phyloP scores from a whole-genome alignment of 2,113 vertebrate genomes.

The Lycaon pictus region DNA sequence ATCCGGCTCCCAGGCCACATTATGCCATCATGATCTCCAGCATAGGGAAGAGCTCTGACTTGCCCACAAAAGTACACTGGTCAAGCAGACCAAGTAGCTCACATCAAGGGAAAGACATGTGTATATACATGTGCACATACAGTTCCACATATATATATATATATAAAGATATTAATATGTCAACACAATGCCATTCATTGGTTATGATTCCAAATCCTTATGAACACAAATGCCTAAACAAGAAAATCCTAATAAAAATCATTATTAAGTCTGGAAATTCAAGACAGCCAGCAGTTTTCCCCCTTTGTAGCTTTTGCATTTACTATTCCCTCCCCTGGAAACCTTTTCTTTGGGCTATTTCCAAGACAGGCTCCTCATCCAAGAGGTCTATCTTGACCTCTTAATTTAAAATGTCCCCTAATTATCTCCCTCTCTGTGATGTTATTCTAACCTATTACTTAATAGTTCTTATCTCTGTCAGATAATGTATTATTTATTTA shows the following conservation, averaged over 20 bases:
- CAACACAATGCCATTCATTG: background rate
- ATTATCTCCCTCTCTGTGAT: background rate
- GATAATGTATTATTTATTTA: background rate
- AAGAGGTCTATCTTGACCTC: background rate
- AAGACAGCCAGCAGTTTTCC: rapidly evolving
- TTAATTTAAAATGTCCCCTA: background rate
- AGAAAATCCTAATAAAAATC: background rate
- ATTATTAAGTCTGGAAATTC: background rate
- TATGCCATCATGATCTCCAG: background rate
- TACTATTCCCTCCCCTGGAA: background rate
- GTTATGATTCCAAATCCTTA: background rate
- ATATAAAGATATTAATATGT: background rate
- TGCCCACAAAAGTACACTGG: background rate
- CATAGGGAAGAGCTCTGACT: background rate
- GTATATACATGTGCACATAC: rapidly evolving
- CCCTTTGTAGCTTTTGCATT: background rate
- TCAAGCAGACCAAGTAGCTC: background rate
- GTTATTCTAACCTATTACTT: background rate
- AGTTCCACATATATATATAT: no score
- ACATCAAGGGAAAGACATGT: background rate
- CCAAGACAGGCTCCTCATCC: background rate
- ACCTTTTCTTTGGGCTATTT: background rate
- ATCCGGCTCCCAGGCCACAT: no score
- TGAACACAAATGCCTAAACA: background rate
- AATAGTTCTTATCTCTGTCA: background rate